Base-by-base conservation (phyloP, 2,113 vertebrate species). In the Mellivora capensis region DNA sequence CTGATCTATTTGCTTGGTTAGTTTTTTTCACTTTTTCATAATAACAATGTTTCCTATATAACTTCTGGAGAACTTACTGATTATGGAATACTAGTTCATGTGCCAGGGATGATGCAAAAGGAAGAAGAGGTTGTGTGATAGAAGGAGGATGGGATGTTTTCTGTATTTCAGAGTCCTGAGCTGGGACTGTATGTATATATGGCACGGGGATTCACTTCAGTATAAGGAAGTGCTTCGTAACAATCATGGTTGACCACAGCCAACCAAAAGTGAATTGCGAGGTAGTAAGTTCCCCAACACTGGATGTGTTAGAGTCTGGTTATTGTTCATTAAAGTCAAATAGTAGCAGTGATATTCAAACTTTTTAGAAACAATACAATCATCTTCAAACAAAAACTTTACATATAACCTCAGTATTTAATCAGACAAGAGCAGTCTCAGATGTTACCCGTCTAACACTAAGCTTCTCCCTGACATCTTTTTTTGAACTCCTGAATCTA, bases 1-100 rank as follows among this genome's bases (percentile, higher is more conserved):
- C 90, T 39, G 61, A 95, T 84, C 21, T 82, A 1, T 76, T 83
- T 52, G 13, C 93, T 52, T 34, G 97, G 97, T 98, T 97, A 89
- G 96, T 49, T 64, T 61, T 47, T 72, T 71, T 3, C 2, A 67
- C 49, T 86, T 96, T 84, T 81, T 93, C 23, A 37, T 87, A 29
- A 77, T 72, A 87, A 7, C 13, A 23, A 1, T 59, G 77, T 87
- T 94, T 54, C 47, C 29, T 4, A 0, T 87, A 4, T 64, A 37
- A 4, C 27, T 76, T 62, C 1, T 64, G 2, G 18, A 86, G 72
- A 91, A 54, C 21, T 42, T 37, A 13, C 0, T 69, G 44, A 8
- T 29, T 67, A 59, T 23, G 37, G 44, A 61, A 79, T 27, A 27
- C 29, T 31, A 15, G n/a, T 31, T 80, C 4, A 52, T 13, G 31